A percentile compares a stretch with the other conserved stretches of the same genome.
phyloP scores from a whole-genome alignment of 2,888 invertebrate genomes.

The Hipparchia sbordonii region DNA sequence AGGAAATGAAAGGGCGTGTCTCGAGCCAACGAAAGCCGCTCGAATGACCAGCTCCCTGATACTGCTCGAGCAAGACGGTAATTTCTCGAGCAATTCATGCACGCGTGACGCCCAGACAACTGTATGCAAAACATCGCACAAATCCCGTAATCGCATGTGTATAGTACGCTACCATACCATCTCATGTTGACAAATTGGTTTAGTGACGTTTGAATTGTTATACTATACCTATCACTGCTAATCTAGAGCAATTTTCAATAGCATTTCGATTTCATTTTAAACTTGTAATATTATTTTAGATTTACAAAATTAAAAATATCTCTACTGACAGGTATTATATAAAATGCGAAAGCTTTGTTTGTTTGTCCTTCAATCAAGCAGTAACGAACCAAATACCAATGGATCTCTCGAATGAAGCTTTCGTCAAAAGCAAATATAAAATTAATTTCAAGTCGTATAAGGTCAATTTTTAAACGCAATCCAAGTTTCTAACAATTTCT shows the following conservation, averaged over 20 bases:
- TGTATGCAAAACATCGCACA: slow-evolving; percentile 46
- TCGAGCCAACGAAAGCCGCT: slow-evolving; percentile 32
- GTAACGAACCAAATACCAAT: too few species aligned
- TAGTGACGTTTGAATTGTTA: background rate
- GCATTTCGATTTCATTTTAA: too few species aligned
- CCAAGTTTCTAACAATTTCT: too few species aligned
- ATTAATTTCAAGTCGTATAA: too few species aligned
- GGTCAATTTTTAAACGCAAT: too few species aligned
- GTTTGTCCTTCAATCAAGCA: too few species aligned
- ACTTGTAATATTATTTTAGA: too few species aligned
- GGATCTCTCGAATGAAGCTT: too few species aligned
- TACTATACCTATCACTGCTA: background rate
- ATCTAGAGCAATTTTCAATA: background rate
- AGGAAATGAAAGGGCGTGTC: slow-evolving; percentile 35
- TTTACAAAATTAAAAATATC: too few species aligned
- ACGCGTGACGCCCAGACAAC: slow-evolving; percentile 36
- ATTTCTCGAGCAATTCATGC: slow-evolving; percentile 35
- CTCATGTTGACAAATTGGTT: background rate
- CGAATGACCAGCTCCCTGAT: slow-evolving; percentile 21
- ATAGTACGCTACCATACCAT: slow-evolving; percentile 16
- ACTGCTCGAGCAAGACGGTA: slow-evolving; percentile 30
- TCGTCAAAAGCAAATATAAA: too few species aligned
- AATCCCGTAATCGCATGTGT: slow-evolving; percentile 40
- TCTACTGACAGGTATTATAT: too few species aligned
- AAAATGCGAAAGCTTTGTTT: too few species aligned